A percentile compares a stretch with the other conserved stretches of the same genome.
Evolutionary conservation across 2,888 invertebrate genomes (phyloP).

Genomic region (Volucella inflata): DNA sequence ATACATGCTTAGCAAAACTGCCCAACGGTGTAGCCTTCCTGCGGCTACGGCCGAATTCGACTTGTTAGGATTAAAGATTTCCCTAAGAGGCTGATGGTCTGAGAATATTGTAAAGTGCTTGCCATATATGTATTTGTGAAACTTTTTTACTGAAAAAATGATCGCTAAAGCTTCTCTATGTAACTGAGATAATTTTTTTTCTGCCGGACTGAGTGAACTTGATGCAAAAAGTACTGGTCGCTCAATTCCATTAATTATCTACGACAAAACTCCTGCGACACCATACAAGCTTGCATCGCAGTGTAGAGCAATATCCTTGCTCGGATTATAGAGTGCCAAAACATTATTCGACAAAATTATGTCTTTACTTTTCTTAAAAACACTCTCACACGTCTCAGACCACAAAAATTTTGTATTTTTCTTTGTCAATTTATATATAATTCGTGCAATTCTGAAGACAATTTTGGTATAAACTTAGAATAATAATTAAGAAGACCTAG

Average conservation of each 20-base stretch:
- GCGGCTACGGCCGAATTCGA: no score
- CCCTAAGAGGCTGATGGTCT: no score
- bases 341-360: background rate
- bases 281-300: slow-evolving; percentile 6
- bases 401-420: slow-evolving; percentile 2
- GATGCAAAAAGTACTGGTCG: background rate
- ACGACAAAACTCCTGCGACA: background rate
- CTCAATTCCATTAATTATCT: no score
- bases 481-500: background rate
- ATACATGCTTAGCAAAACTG: no score
- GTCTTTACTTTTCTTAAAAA: background rate
- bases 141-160: slow-evolving; percentile 14
- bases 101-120: no score
- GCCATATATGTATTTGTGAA: slow-evolving; percentile 77
- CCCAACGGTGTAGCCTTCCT: no score
- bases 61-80: no score
- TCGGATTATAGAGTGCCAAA: background rate
- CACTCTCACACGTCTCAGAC: background rate
- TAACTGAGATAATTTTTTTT: no score
- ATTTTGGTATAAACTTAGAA: background rate
- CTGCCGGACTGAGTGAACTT: no score
- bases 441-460: slow-evolving; percentile 2
- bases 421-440: slow-evolving; percentile 4
- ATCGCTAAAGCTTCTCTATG: slow-evolving; percentile 31
- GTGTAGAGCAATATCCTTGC: slow-evolving; percentile 6